Conservation (phyloP, 2,888 invertebrate genomes). For the Stratiomys singularior region DNA sequence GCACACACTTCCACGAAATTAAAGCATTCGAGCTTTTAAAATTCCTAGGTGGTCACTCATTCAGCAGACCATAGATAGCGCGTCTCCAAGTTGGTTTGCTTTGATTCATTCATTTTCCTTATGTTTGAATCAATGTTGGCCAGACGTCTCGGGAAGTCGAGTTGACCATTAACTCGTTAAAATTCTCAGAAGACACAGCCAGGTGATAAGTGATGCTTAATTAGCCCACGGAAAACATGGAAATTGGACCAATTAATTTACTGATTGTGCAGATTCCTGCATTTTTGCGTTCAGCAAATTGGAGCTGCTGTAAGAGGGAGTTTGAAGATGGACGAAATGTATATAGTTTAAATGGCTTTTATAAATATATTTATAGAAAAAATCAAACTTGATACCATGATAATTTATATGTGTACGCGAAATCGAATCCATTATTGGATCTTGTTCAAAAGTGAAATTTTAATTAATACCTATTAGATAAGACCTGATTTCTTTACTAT, state of each 20-base stretch:
- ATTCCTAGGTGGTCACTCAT: slow-evolving; percentile 47
- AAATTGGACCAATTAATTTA: slow-evolving; percentile 51
- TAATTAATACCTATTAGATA: too few species aligned
- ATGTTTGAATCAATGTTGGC: not conserved
- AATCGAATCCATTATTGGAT: too few species aligned
- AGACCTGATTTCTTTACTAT: too few species aligned
- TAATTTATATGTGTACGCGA: too few species aligned
- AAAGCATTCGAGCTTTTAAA: slow-evolving; percentile 40
- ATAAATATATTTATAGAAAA: too few species aligned
- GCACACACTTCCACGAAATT: too few species aligned
- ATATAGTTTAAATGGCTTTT: too few species aligned
- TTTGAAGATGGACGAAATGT: too few species aligned
- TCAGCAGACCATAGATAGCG: not conserved
- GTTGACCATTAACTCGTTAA: slow-evolving; percentile 49
- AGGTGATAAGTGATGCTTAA: slow-evolving; percentile 52
- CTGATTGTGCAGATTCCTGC: slow-evolving; percentile 50
- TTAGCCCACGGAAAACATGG: slow-evolving; percentile 50
- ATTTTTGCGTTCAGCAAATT: slow-evolving; percentile 9
- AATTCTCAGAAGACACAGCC: slow-evolving; percentile 47
- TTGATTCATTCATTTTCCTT: slow-evolving; percentile 6
- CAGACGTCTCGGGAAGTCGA: slow-evolving; percentile 21
- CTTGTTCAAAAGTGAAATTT: too few species aligned
- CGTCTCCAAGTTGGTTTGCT: not conserved
- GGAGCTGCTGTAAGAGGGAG: not conserved
- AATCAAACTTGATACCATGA: too few species aligned